Percentiles rank a stretch among this genome's conserved stretches.
These are phyloP conservation scores for Steatocranus sp. DNA, from an alignment of 2,797 vertebrate genomes.

Conservation along the genomic window DNA sequence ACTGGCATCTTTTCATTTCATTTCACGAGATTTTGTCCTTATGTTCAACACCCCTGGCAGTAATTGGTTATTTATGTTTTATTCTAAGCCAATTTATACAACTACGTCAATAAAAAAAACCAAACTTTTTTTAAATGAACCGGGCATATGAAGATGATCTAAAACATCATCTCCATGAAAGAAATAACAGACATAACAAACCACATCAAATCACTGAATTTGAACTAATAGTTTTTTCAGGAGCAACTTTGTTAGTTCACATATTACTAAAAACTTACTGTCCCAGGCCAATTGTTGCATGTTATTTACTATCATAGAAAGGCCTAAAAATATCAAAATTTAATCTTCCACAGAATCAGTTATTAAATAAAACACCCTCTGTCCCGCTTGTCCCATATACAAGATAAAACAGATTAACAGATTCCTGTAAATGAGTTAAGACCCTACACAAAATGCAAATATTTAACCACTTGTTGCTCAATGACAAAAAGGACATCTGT, in stretches of 20 bases:
- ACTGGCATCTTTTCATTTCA: not conserved
- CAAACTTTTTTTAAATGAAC: not conserved
- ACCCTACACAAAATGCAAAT: not conserved
- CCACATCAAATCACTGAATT: not conserved
- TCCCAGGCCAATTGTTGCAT: not conserved
- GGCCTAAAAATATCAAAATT: not conserved
- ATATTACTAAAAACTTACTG: not conserved
- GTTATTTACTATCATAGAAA: not conserved
- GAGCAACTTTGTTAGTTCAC: not conserved
- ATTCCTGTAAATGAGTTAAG: not conserved
- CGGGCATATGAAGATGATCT: not conserved
- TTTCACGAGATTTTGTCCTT: not conserved
- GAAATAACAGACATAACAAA: not conserved
- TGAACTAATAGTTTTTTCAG: not conserved
- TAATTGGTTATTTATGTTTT: not conserved
- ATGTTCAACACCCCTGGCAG: not conserved
- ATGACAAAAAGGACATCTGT: not conserved
- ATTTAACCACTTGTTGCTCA: not conserved
- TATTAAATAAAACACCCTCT: not conserved
- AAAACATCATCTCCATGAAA: not conserved
- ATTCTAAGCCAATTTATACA: not conserved
- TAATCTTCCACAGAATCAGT: not conserved
- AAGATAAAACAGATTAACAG: constrained; percentile 34
- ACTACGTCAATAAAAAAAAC: not conserved
- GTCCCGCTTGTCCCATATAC: not conserved